Evolutionary conservation across 2,797 vertebrate genomes (phyloP).

Genomic region (Sternarchorhynchus goeldii): DNA sequence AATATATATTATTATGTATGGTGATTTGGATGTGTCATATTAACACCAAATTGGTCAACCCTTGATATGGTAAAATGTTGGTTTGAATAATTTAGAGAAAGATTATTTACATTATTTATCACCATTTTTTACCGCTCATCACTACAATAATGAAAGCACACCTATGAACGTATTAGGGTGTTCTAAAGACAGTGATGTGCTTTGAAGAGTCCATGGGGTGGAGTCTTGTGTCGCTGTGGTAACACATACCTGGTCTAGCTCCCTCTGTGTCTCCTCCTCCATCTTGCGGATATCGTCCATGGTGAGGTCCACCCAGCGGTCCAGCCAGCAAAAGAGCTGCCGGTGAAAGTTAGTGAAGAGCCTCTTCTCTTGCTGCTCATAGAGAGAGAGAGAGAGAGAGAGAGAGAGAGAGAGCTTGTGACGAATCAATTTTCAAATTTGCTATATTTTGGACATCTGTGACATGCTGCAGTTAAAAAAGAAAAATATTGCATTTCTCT

Average conservation of each 20-base stretch:
- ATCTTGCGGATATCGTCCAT: constrained; percentile 71
- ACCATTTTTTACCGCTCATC: no score
- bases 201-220: not conserved
- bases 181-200: not conserved
- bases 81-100: no score
- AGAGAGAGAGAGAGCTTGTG: not conserved
- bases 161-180: not conserved
- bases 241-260: constrained; percentile 69
- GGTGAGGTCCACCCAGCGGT: constrained; percentile 72
- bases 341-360: constrained; percentile 74
- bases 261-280: constrained; percentile 69
- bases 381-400: not conserved
- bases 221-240: not conserved
- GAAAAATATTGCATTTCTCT: no score
- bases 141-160: no score
- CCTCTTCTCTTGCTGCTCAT: constrained; percentile 71
- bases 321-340: constrained; percentile 75
- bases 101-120: no score
- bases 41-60: no score
- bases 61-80: no score
- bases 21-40: no score
- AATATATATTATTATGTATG: no score
- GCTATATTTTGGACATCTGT: no score
- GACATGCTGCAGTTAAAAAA: no score
- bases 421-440: no score